Evolutionary conservation across 2,113 vertebrate species (phyloP).

Genomic region (Cololabis saira): DNA sequence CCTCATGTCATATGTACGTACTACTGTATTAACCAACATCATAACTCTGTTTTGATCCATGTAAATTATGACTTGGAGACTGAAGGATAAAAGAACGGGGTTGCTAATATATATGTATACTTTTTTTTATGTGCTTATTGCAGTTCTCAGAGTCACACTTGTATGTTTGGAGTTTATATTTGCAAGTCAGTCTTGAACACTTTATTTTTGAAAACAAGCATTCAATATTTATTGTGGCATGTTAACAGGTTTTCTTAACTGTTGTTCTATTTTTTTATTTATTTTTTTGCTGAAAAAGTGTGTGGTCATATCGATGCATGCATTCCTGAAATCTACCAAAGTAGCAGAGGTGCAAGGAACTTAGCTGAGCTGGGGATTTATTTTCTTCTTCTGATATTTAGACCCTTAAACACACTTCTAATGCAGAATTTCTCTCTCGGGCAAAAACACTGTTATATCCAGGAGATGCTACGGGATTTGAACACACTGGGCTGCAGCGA

Average conservation of each 20-base stretch:
- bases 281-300: slow-evolving; percentile 14
- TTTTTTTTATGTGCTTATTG: slow-evolving; percentile 54
- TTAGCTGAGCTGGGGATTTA: slow-evolving; percentile 28
- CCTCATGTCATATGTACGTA: slow-evolving; percentile 49
- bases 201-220: slow-evolving; percentile 53
- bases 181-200: slow-evolving; percentile 50
- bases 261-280: slow-evolving; percentile 30
- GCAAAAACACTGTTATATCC: no score
- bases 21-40: slow-evolving; percentile 74
- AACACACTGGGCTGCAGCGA: no score
- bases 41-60: slow-evolving; percentile 64
- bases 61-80: slow-evolving; percentile 45
- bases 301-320: slow-evolving; percentile 73
- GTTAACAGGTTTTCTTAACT: slow-evolving; percentile 58
- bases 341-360: slow-evolving; percentile 56
- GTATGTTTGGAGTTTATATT: slow-evolving; percentile 69
- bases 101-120: slow-evolving; percentile 32
- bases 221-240: slow-evolving; percentile 68
- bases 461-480: no score
- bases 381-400: not conserved
- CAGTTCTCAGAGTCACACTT: slow-evolving; percentile 66
- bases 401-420: not conserved
- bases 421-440: no score
- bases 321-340: slow-evolving; percentile 75
- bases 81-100: slow-evolving; percentile 56